Percentiles rank a stretch among this genome's conserved stretches.
These are phyloP conservation scores for Drosophila sordidula DNA, from an alignment of 2,888 invertebrate genomes.

Conservation along the genomic window DNA sequence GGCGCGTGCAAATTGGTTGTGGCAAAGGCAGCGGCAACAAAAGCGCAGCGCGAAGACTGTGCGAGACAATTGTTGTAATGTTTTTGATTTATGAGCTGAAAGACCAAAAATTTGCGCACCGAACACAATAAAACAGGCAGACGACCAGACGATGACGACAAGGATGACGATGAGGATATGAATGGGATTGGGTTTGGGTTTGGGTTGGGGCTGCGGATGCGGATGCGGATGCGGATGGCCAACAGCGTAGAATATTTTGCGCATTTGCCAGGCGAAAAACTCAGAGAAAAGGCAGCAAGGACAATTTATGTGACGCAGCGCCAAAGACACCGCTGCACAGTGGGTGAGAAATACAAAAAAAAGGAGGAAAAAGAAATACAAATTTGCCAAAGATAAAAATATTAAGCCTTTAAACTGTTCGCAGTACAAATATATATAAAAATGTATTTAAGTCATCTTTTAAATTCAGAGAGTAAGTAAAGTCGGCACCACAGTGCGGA, in stretches of 20 bases:
- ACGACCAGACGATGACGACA: constrained; percentile 49
- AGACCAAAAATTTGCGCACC: constrained; percentile 74
- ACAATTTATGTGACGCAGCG: constrained; percentile 67
- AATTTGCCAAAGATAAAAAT: neutral
- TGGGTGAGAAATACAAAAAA: constrained; percentile 11
- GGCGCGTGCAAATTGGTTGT: constrained; percentile 72
- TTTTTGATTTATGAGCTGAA: constrained; percentile 74
- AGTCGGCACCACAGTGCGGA: constrained; percentile 34
- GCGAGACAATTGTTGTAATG: constrained; percentile 74
- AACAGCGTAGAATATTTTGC: constrained; percentile 55
- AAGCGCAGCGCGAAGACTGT: constrained; percentile 58
- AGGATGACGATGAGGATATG: constrained; percentile 1
- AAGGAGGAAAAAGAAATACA: neutral
- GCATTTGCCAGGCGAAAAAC: constrained; percentile 41
- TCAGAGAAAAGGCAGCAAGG: constrained; percentile 36
- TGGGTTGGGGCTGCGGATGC: neutral
- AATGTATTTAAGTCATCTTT: too few species aligned
- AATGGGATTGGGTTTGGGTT: neutral
- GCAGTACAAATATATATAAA: too few species aligned
- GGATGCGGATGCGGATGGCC: constrained; percentile 31
- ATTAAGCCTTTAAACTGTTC: too few species aligned
- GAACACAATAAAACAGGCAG: constrained; percentile 58
- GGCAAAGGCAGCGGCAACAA: constrained; percentile 33
- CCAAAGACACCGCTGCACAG: constrained; percentile 30
- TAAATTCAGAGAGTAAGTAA: neutral